A percentile compares a stretch with the other conserved stretches of the same genome.
Evolutionary conservation across 2,888 invertebrate genomes (phyloP).

Genomic region (Thera obeliscata): DNA sequence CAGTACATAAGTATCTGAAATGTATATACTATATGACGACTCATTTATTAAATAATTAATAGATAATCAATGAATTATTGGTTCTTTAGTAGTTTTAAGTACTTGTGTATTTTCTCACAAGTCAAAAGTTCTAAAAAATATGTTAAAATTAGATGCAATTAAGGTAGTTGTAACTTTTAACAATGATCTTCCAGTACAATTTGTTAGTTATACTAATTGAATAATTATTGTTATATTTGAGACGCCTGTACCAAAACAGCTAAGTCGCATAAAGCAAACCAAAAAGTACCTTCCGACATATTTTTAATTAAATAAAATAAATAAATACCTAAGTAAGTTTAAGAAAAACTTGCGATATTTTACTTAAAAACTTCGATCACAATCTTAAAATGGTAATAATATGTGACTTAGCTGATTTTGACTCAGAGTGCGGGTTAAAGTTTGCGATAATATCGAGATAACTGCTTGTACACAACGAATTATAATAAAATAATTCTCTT

Average conservation of each 20-base stretch:
- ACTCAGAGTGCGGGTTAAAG: conserved; percentile 12
- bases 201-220: conserved; percentile 26
- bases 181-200: conserved; percentile 37
- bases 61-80: background rate
- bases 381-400: background rate
- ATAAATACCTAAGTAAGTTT: too few relatives aligned
- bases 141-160: conserved; percentile 13
- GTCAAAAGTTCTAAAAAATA: conserved; percentile 5
- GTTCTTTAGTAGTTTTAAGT: conserved; percentile 5
- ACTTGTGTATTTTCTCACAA: background rate
- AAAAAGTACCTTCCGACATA: too few relatives aligned
- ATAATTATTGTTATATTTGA: conserved; percentile 24
- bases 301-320: too few relatives aligned
- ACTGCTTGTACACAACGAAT: conserved; percentile 41
- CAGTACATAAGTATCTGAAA: background rate
- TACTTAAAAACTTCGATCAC: background rate
- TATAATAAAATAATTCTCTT: conserved; percentile 39
- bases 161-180: conserved; percentile 26
- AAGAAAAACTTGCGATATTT: background rate
- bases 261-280: conserved; percentile 6
- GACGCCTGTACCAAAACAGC: background rate
- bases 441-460: conserved; percentile 29
- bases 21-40: background rate
- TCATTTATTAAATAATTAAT: background rate
- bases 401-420: conserved; percentile 23